phyloP scores from a whole-genome alignment of 2,113 vertebrate genomes.

The Piaya cayana region DNA sequence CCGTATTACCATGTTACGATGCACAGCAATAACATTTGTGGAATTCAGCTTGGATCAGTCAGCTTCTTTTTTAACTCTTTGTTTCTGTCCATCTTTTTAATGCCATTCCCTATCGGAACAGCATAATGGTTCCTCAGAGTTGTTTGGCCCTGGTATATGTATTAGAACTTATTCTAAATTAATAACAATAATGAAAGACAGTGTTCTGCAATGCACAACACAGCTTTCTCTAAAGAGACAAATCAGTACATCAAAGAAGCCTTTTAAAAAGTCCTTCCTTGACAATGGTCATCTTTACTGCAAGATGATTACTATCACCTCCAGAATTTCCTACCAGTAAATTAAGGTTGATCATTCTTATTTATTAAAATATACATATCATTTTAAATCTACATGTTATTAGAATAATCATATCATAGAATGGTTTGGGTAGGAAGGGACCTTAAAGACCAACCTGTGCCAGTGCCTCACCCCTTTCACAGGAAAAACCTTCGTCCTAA shows the following conservation, averaged over 20 bases:
- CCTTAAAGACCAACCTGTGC: no score
- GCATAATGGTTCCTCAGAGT: background rate
- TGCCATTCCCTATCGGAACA: background rate
- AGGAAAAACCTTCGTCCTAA: no score
- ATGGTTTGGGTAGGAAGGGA: no score
- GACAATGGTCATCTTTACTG: background rate
- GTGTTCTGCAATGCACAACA: constrained; percentile 6
- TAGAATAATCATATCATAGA: no score
- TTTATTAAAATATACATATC: background rate
- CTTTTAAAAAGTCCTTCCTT: background rate
- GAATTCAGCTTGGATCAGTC: background rate
- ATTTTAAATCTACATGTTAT: background rate
- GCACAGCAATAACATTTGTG: background rate
- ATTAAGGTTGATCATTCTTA: background rate
- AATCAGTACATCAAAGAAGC: background rate
- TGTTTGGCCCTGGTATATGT: background rate
- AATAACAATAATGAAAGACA: constrained; percentile 3
- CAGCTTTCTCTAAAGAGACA: background rate
- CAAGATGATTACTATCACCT: background rate
- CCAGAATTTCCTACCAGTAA: background rate
- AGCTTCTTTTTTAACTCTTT: background rate
- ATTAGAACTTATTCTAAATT: background rate
- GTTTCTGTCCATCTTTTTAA: background rate
- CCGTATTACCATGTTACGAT: background rate
- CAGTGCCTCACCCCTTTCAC: no score